phyloP scores from a whole-genome alignment of 2,797 vertebrate genomes.

The Poecile montanus region DNA sequence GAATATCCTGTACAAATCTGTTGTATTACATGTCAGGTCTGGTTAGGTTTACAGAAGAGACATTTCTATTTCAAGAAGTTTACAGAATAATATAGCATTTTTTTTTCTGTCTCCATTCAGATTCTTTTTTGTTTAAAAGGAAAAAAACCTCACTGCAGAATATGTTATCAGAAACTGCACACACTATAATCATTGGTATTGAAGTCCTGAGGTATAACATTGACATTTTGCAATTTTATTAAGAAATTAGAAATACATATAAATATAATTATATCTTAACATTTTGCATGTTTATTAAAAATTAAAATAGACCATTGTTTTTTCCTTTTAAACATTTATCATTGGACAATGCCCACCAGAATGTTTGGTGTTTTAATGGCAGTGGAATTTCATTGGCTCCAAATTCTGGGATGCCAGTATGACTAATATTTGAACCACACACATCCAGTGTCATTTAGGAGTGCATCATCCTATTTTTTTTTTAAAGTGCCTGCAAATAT shows the following conservation, averaged over 20 bases:
- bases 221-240: not conserved
- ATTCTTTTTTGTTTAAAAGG: not conserved
- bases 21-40: not conserved
- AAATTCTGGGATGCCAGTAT: not conserved
- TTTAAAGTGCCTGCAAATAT: not conserved
- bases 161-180: not conserved
- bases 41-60: not conserved
- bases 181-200: not conserved
- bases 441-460: not conserved
- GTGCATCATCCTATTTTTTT: not conserved
- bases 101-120: not conserved
- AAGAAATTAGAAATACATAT: not conserved
- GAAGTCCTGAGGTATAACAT: not conserved
- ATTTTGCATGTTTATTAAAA: not conserved
- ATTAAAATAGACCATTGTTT: not conserved
- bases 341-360: not conserved
- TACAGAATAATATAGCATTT: not conserved
- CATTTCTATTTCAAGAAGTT: not conserved
- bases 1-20: not conserved
- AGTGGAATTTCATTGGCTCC: not conserved
- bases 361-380: not conserved
- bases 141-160: not conserved
- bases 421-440: not conserved
- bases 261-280: not conserved
- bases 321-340: not conserved